Base-by-base conservation (phyloP, 2,888 invertebrate genomes). In the Drosophila tanythrix region DNA sequence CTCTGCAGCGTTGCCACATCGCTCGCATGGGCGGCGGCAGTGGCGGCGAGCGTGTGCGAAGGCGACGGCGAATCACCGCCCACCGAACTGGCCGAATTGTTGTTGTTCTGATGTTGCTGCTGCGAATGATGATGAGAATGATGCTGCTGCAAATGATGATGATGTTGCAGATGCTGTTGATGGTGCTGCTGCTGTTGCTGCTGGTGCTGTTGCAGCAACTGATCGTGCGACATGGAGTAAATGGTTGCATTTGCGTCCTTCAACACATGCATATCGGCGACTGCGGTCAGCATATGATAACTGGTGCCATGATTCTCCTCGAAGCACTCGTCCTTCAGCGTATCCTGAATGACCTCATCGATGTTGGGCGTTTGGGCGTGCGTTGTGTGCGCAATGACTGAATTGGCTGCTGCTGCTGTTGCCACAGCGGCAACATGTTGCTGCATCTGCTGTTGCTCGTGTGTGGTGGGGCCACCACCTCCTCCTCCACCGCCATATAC, bases 261-360 rank as follows among this genome's bases (percentile, higher is more conserved):
- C 0, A 93, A 74, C 4, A 89, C 82, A 18, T 93, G 92, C 31
- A 93, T 66, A 67, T 93, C 92, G 8, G 83, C 82, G 1, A 91
- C 91, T n/a, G 92, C 85, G 27, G 92, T 91, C 25, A 93, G 74
- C 55, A 93, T 92, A 48, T 93, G 87, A 76, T 93, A 93, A 70
- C 91, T 93, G 25, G 89, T 82, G 33, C 76, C 70, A 56, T 92
- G 92, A 74, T 90, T 91, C 13, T 92, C 92, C 40, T 93, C 93
- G 25, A 92, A 82, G 68, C 92, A 92, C 70, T 93, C 93, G 64
- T 93, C 93, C 76, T 93, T 93, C 1, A 93, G 83, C 15, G 93
- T 93, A 55, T 93, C 93, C 80, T 93, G 92, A 57, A 93, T 93
- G 29, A 93, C 93, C 59, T 93, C 93, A 76, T 93, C 93, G n/a